A percentile compares a stretch with the other conserved stretches of the same genome.
Evolutionary conservation across 2,888 invertebrate species (phyloP).

Genomic region (Synanthedon formicaeformis): DNA sequence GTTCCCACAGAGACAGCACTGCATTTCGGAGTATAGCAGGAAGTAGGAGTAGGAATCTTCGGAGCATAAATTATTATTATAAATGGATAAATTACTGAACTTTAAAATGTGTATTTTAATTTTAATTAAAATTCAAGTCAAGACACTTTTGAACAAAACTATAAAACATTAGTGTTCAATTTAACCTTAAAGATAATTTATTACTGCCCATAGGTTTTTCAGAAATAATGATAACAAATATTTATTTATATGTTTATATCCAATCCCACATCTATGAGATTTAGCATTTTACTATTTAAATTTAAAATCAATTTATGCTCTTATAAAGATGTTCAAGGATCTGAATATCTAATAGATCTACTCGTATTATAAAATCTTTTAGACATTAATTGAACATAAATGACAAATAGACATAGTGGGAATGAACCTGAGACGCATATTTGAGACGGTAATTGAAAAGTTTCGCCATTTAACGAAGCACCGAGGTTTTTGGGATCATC

Average conservation of each 20-base stretch:
- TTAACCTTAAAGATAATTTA: too few species aligned
- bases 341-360: too few species aligned
- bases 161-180: too few species aligned
- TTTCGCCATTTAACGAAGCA: slow-evolving; percentile 1
- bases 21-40: neutral
- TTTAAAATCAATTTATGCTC: too few species aligned
- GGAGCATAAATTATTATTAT: neutral
- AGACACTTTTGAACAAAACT: too few species aligned
- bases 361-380: too few species aligned
- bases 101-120: neutral
- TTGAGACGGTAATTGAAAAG: slow-evolving; percentile 1
- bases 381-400: neutral
- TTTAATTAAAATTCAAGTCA: neutral
- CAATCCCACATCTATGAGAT: too few species aligned
- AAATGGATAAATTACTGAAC: neutral
- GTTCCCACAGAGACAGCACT: neutral
- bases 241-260: too few species aligned
- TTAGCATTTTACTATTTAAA: too few species aligned
- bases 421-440: neutral
- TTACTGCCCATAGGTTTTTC: too few species aligned
- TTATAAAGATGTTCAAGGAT: too few species aligned
- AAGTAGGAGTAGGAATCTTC: neutral
- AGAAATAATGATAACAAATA: too few species aligned
- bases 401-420: neutral
- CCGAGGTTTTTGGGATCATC: slow-evolving; percentile 1